A percentile compares a stretch with the other conserved stretches of the same genome.
phyloP scores from a whole-genome alignment of 2,888 invertebrate genomes.

The Coelopa pilipes region DNA sequence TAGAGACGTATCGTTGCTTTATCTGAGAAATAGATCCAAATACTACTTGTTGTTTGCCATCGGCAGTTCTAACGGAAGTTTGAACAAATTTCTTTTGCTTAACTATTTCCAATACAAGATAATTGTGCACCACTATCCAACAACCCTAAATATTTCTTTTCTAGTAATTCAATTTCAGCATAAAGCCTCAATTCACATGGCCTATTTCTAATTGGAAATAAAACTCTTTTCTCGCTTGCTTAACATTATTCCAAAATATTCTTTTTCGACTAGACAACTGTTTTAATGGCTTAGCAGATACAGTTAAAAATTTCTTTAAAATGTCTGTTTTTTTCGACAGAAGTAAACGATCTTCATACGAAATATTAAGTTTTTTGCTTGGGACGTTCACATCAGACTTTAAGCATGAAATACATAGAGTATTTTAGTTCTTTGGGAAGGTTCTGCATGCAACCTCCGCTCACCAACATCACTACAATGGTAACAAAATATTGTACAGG shows the following conservation, averaged over 20 bases:
- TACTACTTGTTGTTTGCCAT: no score
- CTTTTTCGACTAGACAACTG: conserved; percentile 3
- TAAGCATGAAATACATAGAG: not conserved
- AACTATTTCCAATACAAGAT: conserved; percentile 32
- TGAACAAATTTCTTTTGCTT: conserved; percentile 21
- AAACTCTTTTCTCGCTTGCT: conserved; percentile 8
- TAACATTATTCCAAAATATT: conserved; percentile 29
- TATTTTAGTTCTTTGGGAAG: not conserved
- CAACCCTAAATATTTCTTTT: conserved; percentile 20
- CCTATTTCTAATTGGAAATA: conserved; percentile 20
- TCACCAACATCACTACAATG: not conserved
- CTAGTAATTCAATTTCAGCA: conserved; percentile 12
- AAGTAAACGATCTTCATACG: conserved; percentile 24
- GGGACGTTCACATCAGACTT: no score
- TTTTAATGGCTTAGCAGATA: not conserved
- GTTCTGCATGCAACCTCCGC: conserved; percentile 7
- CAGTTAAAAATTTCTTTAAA: not conserved
- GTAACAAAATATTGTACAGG: conserved; percentile 14
- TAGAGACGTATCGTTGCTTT: no score
- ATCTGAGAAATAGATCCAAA: no score
- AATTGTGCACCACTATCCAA: conserved; percentile 34
- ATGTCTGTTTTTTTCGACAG: not conserved
- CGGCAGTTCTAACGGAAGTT: no score
- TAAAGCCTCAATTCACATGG: conserved; percentile 21
- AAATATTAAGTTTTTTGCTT: conserved; percentile 9